phyloP scores from a whole-genome alignment of 1,140 invertebrate species.

The Dendrolimus kikuchii region DNA sequence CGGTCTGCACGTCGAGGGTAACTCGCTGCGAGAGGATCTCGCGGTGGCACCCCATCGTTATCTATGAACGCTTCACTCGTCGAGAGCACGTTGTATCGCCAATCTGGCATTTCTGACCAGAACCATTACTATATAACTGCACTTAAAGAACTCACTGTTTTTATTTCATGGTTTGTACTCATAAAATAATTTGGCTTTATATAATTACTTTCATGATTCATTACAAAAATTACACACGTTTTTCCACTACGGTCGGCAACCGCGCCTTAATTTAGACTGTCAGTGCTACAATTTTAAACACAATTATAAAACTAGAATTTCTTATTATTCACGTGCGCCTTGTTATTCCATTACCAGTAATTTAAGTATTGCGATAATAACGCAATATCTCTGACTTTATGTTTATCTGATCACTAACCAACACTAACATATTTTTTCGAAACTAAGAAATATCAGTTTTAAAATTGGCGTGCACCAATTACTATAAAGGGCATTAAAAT shows the following conservation, averaged over 20 bases:
- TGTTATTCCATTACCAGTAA: too few relatives aligned
- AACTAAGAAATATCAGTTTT: too few relatives aligned
- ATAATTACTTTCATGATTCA: slow-evolving; percentile 30
- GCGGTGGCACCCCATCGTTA: slow-evolving; percentile 36
- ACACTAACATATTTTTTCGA: too few relatives aligned
- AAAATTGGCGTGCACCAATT: too few relatives aligned
- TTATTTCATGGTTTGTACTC: not conserved
- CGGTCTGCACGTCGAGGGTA: slow-evolving; percentile 59
- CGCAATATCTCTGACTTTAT: too few relatives aligned
- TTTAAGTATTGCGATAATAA: too few relatives aligned
- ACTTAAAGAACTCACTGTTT: slow-evolving; percentile 1
- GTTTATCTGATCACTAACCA: too few relatives aligned
- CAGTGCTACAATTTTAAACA: not conserved
- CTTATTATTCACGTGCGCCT: not conserved
- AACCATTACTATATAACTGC: slow-evolving; percentile 44
- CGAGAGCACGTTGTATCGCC: slow-evolving; percentile 70
- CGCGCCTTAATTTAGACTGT: slow-evolving; percentile 36
- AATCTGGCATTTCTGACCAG: slow-evolving; percentile 63
- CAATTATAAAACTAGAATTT: not conserved
- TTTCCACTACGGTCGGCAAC: slow-evolving; percentile 38
- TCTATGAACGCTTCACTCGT: slow-evolving; percentile 67
- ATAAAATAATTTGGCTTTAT: slow-evolving; percentile 8
- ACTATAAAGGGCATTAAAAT: too few relatives aligned
- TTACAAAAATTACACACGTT: slow-evolving; percentile 22
- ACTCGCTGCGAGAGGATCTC: slow-evolving; percentile 54